Base-by-base conservation (phyloP, 2,113 vertebrate genomes). In the Cervus canadensis region DNA sequence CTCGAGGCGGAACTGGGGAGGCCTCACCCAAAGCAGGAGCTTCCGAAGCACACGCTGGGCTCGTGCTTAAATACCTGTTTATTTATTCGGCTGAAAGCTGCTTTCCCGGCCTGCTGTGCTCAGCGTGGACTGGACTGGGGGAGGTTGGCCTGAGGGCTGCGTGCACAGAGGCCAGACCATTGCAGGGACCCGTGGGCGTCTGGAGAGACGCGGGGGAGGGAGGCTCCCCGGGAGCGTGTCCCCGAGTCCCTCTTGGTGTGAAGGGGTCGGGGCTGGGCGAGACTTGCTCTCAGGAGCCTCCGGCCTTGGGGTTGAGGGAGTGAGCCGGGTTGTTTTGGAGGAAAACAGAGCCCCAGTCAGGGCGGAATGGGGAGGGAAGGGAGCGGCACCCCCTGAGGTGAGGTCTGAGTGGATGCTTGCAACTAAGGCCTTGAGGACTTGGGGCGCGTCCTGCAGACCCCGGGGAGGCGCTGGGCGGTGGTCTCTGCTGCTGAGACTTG, bases 211-310 rank as follows among this genome's bases (percentile, higher is more conserved):
- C 43, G 25, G 60, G 17, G 9, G 5, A 43, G 25, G 45, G 26
- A 3, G 40, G 30, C 7, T 50, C 3, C 14, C 16, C 2, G 3
- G 62, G 88, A 50, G 3, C 0, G 0, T 1, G 10, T n/a, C 6
- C 76, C 7, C 2, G 6, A 2, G 2, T 28, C 5, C 7, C 6
- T 0, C 5, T 3, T 1, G 2, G 3, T 12, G 9, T 3, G 21
- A 19, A 9, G 3, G 54, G 30, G 0, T 7, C 6, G 15, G 21
- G 16, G 17, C 23, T 30, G 25, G 19, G 76, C 1, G 2, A 7
- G 5, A 4, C 17, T 6, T 0, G 15, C 54, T 10, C 15, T 10
- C 13, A 12, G 17, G 14, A 26, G 10, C 67, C 84, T 2, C 17
- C 1, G 11, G 28, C n/a, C 45, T 15, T 15, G 2, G 16, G 4